phyloP scores from a whole-genome alignment of 2,113 vertebrate genomes.

The Dipodomys spectabilis region DNA sequence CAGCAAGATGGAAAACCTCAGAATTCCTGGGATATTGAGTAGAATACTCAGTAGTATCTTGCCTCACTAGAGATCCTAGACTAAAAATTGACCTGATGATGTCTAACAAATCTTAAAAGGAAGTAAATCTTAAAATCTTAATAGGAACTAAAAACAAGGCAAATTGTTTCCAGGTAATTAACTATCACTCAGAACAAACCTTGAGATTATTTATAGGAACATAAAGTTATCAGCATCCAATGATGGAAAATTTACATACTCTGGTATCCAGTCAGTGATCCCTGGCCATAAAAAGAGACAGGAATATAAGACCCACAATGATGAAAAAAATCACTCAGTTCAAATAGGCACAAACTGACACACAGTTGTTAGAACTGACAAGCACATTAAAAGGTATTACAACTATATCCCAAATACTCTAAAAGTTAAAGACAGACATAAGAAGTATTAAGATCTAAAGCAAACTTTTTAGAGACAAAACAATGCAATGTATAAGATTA shows the following conservation, averaged over 20 bases:
- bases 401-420: neutral
- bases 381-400: neutral
- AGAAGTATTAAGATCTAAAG: neutral
- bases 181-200: slow-evolving; percentile 14
- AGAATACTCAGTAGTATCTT: neutral
- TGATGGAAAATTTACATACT: neutral
- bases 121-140: slow-evolving; percentile 15
- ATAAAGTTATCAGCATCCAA: neutral
- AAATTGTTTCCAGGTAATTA: slow-evolving; percentile 49
- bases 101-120: neutral
- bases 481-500: neutral
- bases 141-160: neutral
- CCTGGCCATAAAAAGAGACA: neutral
- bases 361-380: neutral
- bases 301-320: neutral
- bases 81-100: slow-evolving; percentile 3
- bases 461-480: neutral
- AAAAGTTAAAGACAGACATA: neutral
- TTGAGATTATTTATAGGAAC: slow-evolving; percentile 8
- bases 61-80: neutral
- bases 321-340: neutral
- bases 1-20: neutral
- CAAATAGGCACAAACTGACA: neutral
- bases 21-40: neutral
- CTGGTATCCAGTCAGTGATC: neutral